A percentile compares a stretch with the other conserved stretches of the same genome.
Conservation (phyloP, 1,140 invertebrate species). For the Anthonomus grandis region DNA sequence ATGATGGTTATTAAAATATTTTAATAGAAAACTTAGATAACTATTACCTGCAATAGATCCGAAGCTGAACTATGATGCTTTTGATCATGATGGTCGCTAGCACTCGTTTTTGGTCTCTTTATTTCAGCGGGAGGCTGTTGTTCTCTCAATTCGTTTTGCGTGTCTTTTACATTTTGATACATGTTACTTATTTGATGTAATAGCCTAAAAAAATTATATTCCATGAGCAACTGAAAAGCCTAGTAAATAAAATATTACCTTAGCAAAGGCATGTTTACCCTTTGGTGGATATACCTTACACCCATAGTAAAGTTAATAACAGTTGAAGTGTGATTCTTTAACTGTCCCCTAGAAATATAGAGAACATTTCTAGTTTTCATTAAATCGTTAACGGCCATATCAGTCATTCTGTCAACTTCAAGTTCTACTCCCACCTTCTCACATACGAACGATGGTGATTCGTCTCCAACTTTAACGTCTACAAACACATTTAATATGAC, state of each 20-base stretch:
- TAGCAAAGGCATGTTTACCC: conserved; percentile 92
- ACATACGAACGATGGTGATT: conserved; percentile 87
- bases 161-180: conserved; percentile 96
- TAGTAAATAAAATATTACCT: conserved; percentile 46
- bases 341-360: conserved; percentile 79
- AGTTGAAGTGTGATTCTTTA: conserved; percentile 86
- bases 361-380: conserved; percentile 76
- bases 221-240: neutral
- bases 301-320: conserved; percentile 82
- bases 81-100: conserved; percentile 42
- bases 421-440: conserved; percentile 86
- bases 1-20: too few species aligned
- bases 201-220: conserved; percentile 48
- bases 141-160: conserved; percentile 81
- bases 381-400: conserved; percentile 83
- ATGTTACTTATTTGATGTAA: conserved; percentile 96
- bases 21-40: too few species aligned
- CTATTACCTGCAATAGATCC: conserved; percentile 17
- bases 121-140: conserved; percentile 52
- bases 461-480: conserved; percentile 44
- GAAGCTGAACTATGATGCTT: conserved; percentile 41
- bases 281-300: conserved; percentile 81
- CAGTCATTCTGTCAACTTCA: conserved; percentile 84
- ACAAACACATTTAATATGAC: conserved; percentile 7
- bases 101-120: conserved; percentile 42